Evolutionary conservation across 2,888 invertebrate species (phyloP), one percentile per base, ranked within the genome.

Genomic region (Cerceris rybyensis): DNA sequence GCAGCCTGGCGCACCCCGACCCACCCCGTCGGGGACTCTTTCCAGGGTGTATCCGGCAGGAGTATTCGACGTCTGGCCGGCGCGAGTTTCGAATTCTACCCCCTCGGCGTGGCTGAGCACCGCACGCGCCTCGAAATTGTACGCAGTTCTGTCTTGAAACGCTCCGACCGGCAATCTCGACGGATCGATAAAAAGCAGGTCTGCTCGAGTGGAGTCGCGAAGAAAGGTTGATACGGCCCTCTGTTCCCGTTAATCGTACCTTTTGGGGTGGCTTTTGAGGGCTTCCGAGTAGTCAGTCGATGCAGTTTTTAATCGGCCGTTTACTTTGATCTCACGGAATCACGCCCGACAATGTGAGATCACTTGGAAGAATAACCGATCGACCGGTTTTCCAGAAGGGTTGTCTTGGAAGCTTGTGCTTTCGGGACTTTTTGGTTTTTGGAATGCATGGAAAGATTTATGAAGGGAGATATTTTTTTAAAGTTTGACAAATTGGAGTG

Each of bases 1-100:
- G 11, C 16, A 2, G 41, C 28, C 17, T 13, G n/a, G 46, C 8
- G 41, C 57, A 41, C 54, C 46, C 11, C 68, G 64, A 39, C 70
- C 52, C 68, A 11, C 67, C 66, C 49, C 72, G 28, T 43, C 61
- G 54, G 55, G 57, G 49, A 70, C 80, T 65, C 74, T 70, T 65
- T 54, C 54, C 76, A 28, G 52, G 54, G 67, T 43, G 61, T 54
- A 70, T 66, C 70, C n/a, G 65, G 16, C 59, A 28, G 28, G 28
- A 28, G 28, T 28, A 28, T 28, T 28, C 28, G 28, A 14, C 64
- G 75, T 66, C 75, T 65, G 28, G 61, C 41, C 43, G 11, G 5
- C 65, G 66, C 46, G 49, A 68, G 58, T 67, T 64, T 72, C 59
- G 28, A 72, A 60, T 16, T 60, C 52, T 13, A 28, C n/a, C 50